These are phyloP conservation scores for Sebastes matsubarae DNA, from an alignment of 2,797 vertebrate genomes.

Conservation along the genomic window DNA sequence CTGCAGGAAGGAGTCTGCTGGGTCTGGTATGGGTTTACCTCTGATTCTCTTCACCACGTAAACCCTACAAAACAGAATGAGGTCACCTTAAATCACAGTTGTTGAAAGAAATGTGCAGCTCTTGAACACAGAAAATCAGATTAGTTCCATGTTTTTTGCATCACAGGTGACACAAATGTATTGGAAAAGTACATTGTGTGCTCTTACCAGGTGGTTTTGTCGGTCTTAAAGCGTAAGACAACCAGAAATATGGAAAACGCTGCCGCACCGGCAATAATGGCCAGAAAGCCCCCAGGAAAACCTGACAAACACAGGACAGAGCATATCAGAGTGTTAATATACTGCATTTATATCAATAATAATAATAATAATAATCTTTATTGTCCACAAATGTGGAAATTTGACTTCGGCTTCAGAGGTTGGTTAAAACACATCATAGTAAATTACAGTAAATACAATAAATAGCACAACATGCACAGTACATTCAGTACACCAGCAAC, in stretches of 20 bases:
- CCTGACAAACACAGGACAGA: conserved; percentile 26
- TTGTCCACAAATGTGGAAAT: too few relatives aligned
- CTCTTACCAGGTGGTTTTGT: conserved; percentile 59
- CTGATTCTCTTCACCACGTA: conserved; percentile 24
- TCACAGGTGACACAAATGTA: neutral
- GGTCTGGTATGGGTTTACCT: conserved; percentile 45
- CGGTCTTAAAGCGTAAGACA: neutral
- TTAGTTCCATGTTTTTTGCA: too few relatives aligned
- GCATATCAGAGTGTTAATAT: neutral
- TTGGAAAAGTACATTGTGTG: neutral
- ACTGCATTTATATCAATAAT: too few relatives aligned
- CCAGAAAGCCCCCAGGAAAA: rapidly evolving
- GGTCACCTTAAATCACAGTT: neutral
- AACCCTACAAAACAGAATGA: conserved; percentile 34
- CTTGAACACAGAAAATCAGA: neutral
- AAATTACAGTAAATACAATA: too few relatives aligned
- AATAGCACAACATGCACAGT: too few relatives aligned
- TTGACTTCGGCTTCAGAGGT: too few relatives aligned
- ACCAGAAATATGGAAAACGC: neutral
- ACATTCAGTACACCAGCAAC: too few relatives aligned
- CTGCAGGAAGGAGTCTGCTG: conserved; percentile 45
- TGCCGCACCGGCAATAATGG: rapidly evolving
- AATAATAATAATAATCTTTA: too few relatives aligned
- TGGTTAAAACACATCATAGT: too few relatives aligned
- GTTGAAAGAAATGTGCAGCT: neutral